phyloP scores from a whole-genome alignment of 2,888 invertebrate species.

The Himalopsyche japonica region DNA sequence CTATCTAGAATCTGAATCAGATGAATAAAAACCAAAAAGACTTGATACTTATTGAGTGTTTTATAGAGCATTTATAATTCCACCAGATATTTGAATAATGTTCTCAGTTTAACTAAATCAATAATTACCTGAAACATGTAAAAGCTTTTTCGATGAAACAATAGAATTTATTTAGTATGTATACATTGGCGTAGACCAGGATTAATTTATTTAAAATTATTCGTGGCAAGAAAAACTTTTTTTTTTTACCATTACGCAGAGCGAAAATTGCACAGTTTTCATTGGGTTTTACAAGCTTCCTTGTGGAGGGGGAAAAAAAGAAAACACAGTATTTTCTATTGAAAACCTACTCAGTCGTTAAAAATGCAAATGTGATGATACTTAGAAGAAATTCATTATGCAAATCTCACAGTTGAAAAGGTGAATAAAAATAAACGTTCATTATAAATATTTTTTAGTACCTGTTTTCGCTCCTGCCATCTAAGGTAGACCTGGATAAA shows the following conservation, averaged over 20 bases:
- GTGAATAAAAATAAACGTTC: constrained; percentile 22
- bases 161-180: no score
- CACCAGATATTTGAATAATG: no score
- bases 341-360: not conserved
- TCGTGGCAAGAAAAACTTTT: not conserved
- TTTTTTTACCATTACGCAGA: not conserved
- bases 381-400: not conserved
- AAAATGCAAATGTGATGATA: not conserved
- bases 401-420: constrained; percentile 8
- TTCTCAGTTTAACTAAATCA: no score
- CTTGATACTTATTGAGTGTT: no score
- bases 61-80: no score
- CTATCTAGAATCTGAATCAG: no score
- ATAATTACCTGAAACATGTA: no score
- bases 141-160: no score
- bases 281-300: not conserved
- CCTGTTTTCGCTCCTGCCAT: constrained; percentile 37
- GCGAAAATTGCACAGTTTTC: not conserved
- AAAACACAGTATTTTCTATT: not conserved
- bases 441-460: constrained; percentile 21
- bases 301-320: not conserved
- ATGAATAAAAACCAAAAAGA: no score
- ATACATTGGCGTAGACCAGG: not conserved
- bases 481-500: constrained; percentile 39
- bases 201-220: not conserved